Conservation (phyloP, 2,797 vertebrate genomes). For the Characodon lateralis region DNA sequence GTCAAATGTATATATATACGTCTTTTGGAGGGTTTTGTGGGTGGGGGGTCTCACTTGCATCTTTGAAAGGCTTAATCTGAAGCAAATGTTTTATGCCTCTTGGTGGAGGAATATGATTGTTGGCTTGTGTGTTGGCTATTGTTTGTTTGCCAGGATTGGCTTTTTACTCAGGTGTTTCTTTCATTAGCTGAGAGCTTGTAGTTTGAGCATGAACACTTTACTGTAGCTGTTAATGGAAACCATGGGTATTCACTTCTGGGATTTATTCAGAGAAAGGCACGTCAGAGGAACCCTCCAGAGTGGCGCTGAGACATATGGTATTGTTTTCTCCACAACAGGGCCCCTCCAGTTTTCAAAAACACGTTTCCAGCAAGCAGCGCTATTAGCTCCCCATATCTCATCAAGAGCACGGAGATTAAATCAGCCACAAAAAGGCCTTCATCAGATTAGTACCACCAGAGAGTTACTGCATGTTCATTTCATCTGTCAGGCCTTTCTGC, state of each 20-base stretch:
- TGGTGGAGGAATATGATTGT: constrained; percentile 61
- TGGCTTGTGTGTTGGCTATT: constrained; percentile 63
- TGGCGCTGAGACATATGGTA: constrained; percentile 72
- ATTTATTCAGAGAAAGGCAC: constrained; percentile 61
- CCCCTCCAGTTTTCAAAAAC: constrained; percentile 45
- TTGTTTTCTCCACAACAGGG: constrained; percentile 67
- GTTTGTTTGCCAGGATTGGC: constrained; percentile 69
- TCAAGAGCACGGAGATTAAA: constrained; percentile 52
- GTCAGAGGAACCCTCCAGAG: constrained; percentile 56
- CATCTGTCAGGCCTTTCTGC: constrained; percentile 24
- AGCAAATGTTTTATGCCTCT: constrained; percentile 53
- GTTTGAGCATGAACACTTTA: constrained; percentile 18
- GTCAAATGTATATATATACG: constrained; percentile 39
- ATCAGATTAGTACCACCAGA: constrained; percentile 60
- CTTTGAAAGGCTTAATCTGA: constrained; percentile 53
- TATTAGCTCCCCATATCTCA: constrained; percentile 50
- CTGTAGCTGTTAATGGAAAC: constrained; percentile 72
- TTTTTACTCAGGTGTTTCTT: constrained; percentile 53
- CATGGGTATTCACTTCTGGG: constrained; percentile 64
- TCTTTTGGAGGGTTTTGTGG: constrained; percentile 25
- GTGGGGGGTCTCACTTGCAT: constrained; percentile 33
- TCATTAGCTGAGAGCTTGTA: constrained; percentile 52
- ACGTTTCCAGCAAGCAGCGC: constrained; percentile 33
- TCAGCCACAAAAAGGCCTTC: constrained; percentile 55
- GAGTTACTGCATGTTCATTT: constrained; percentile 36